Evolutionary conservation across 2,113 vertebrate genomes (phyloP).

Genomic region (Triplophysa dalaica): DNA sequence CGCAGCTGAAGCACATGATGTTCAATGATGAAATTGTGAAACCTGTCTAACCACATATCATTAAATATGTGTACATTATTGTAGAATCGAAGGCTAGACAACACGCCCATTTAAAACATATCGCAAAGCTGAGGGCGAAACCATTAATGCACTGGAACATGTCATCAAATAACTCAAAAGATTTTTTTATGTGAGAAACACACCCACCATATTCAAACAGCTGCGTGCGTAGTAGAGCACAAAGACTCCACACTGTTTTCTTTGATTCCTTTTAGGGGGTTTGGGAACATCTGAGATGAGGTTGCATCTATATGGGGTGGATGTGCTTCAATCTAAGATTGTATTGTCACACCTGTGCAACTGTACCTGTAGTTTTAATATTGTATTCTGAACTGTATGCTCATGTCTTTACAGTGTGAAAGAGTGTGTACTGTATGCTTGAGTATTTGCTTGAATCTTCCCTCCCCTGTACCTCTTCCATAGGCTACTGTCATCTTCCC

Average conservation of each 20-base stretch:
- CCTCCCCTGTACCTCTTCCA: slow-evolving; percentile 70
- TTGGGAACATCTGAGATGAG: slow-evolving; percentile 42
- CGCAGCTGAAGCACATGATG: slow-evolving; percentile 27
- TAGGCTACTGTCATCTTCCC: slow-evolving; percentile 50
- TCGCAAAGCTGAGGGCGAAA: slow-evolving; percentile 22
- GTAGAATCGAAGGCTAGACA: too few species aligned
- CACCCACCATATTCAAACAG: not conserved
- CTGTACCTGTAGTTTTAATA: slow-evolving; percentile 75
- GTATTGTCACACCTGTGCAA: slow-evolving; percentile 76
- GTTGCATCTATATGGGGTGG: slow-evolving; percentile 49
- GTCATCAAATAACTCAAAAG: slow-evolving; percentile 29
- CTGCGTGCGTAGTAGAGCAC: slow-evolving; percentile 1
- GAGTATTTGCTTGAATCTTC: slow-evolving; percentile 61
- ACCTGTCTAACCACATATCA: slow-evolving; percentile 27
- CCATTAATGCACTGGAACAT: slow-evolving; percentile 10
- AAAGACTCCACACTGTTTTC: slow-evolving; percentile 17
- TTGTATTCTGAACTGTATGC: slow-evolving; percentile 71
- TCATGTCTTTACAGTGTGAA: slow-evolving; percentile 44
- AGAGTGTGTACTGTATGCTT: slow-evolving; percentile 41
- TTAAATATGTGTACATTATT: slow-evolving; percentile 8
- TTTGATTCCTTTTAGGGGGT: slow-evolving; percentile 2
- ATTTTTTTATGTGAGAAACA: not conserved
- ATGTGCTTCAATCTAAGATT: slow-evolving; percentile 75
- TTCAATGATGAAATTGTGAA: not conserved
- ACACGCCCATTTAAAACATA: slow-evolving; percentile 31